phyloP scores from a whole-genome alignment of 2,113 vertebrate species.

The Pseudopipra pipra region DNA sequence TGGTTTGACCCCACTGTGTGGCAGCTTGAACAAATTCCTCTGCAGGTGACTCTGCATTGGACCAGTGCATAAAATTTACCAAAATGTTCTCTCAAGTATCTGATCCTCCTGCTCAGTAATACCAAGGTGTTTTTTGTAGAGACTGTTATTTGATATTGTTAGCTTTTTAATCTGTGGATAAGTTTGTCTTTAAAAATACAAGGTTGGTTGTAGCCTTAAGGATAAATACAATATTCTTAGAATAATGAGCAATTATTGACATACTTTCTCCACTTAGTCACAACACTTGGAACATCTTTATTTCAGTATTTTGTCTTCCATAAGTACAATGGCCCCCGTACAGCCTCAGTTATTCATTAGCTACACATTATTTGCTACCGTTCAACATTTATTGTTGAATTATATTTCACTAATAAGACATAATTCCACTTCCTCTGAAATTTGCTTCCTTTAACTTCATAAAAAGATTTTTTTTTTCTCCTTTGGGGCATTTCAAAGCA shows the following conservation, averaged over 20 bases:
- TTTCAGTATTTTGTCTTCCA: background rate
- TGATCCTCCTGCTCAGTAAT: background rate
- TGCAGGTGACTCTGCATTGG: background rate
- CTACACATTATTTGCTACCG: background rate
- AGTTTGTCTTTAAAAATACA: background rate
- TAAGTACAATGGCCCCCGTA: fast-evolving
- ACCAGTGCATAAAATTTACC: fast-evolving
- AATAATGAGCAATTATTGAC: background rate
- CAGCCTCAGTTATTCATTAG: background rate
- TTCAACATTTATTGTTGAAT: background rate
- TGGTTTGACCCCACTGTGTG: fast-evolving
- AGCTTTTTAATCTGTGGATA: background rate
- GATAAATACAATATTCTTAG: background rate
- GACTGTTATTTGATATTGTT: background rate
- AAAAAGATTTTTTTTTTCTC: background rate
- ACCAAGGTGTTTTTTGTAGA: background rate
- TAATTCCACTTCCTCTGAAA: background rate
- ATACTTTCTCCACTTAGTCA: background rate
- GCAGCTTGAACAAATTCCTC: background rate
- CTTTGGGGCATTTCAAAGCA: background rate
- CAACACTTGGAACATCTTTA: background rate
- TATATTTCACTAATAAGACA: conserved; percentile 44
- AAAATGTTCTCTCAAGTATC: background rate
- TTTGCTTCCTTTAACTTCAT: conserved; percentile 4
- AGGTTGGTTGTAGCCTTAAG: background rate